These are phyloP conservation scores for Coelinius sp. DNA, from an alignment of 2,888 invertebrate species.

Conservation along the genomic window DNA sequence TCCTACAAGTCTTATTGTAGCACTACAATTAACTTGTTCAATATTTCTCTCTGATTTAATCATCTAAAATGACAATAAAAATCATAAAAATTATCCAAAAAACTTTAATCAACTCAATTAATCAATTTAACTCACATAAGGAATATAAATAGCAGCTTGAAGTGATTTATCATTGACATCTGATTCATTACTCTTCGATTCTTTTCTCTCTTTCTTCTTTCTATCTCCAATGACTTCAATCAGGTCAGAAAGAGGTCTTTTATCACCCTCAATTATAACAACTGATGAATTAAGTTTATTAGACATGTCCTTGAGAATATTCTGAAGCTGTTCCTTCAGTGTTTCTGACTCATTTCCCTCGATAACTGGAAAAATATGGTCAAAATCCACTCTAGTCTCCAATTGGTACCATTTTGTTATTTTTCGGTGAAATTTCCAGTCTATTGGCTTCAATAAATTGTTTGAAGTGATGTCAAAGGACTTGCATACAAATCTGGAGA, in stretches of 20 bases:
- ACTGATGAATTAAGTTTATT: conserved; percentile 77
- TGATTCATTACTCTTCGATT: conserved; percentile 70
- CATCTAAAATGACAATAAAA: conserved; percentile 2
- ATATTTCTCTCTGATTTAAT: conserved; percentile 42
- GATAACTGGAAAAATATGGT: conserved; percentile 81
- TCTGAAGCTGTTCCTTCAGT: conserved; percentile 80
- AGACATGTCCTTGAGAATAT: conserved; percentile 75
- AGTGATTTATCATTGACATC: conserved; percentile 72
- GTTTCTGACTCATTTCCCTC: conserved; percentile 75
- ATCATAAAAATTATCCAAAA: background rate
- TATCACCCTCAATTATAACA: conserved; percentile 82
- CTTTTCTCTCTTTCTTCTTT: conserved; percentile 73
- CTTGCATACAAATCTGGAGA: conserved; percentile 77
- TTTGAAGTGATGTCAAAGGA: conserved; percentile 75
- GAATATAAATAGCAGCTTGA: conserved; percentile 79
- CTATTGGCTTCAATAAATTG: conserved; percentile 77
- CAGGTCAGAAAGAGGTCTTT: conserved; percentile 76
- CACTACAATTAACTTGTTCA: conserved; percentile 71
- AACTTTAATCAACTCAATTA: background rate
- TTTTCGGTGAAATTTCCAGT: conserved; percentile 83
- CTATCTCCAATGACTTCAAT: conserved; percentile 78
- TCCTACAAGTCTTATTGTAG: conserved; percentile 82
- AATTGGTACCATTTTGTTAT: conserved; percentile 83
- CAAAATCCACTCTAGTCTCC: conserved; percentile 83
- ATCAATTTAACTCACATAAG: conserved; percentile 75